phyloP scores from a whole-genome alignment of 2,797 vertebrate species.

The Bradypodion pumilum region DNA sequence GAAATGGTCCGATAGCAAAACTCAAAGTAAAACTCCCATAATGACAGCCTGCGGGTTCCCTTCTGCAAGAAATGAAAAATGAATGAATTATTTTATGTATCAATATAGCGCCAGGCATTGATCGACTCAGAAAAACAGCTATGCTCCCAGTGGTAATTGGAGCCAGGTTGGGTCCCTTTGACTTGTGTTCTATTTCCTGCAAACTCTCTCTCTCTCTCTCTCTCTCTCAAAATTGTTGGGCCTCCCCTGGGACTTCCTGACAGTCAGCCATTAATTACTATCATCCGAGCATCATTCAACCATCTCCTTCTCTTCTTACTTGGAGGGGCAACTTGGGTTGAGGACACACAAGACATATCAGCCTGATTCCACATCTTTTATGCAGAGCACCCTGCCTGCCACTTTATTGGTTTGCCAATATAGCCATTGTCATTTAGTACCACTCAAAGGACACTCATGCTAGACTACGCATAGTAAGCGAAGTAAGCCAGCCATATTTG shows the following conservation, averaged over 20 bases:
- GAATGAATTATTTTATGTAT: slow-evolving; percentile 74
- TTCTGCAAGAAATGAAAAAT: slow-evolving; percentile 75
- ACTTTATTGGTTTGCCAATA: slow-evolving; percentile 91
- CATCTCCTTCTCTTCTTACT: slow-evolving; percentile 80
- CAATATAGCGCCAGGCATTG: slow-evolving; percentile 64
- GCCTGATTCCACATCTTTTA: slow-evolving; percentile 85
- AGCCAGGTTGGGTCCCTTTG: slow-evolving; percentile 50
- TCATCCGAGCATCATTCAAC: slow-evolving; percentile 82
- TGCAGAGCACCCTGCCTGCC: slow-evolving; percentile 78
- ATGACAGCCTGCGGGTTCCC: slow-evolving; percentile 65
- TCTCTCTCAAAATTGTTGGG: too few relatives aligned
- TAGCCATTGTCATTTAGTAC: slow-evolving; percentile 91
- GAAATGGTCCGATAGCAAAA: slow-evolving; percentile 66
- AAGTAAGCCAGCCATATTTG: too few relatives aligned
- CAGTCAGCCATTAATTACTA: slow-evolving; percentile 84
- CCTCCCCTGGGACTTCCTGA: slow-evolving; percentile 69
- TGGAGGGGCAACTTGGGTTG: slow-evolving; percentile 80
- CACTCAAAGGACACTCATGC: too few relatives aligned
- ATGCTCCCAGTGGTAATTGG: slow-evolving; percentile 13
- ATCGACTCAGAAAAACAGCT: slow-evolving; percentile 65
- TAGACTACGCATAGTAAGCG: too few relatives aligned
- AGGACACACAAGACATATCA: slow-evolving; percentile 83
- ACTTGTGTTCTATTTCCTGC: slow-evolving; percentile 60
- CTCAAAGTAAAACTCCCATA: slow-evolving; percentile 58
- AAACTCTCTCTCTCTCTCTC: too few relatives aligned